Conservation (phyloP, 2,113 vertebrate species). For the Castor canadensis region DNA sequence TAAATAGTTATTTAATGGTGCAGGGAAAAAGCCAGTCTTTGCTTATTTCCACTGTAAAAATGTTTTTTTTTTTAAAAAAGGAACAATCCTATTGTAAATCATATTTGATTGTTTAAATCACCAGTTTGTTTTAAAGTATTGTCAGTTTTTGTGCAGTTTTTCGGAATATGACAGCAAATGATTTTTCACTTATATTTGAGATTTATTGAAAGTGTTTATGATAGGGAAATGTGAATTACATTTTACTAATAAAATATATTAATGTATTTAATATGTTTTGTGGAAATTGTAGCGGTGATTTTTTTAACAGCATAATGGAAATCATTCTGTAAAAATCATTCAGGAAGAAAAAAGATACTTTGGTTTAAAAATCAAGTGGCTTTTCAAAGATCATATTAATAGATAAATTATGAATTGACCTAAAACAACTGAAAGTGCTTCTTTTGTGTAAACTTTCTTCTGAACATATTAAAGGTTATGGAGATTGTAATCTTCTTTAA, state of each 20-base stretch:
- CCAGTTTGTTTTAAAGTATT: conserved; percentile 38
- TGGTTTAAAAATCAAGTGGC: conserved; percentile 50
- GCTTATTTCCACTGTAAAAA: conserved; percentile 44
- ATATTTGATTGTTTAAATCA: conserved; percentile 44
- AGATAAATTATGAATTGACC: conserved; percentile 39
- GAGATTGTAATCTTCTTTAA: conserved; percentile 53
- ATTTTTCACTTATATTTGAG: conserved; percentile 48
- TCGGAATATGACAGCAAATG: conserved; percentile 28
- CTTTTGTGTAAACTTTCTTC: conserved; percentile 60
- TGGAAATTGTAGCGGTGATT: conserved; percentile 36
- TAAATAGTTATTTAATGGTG: conserved; percentile 39
- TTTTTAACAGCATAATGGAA: conserved; percentile 29
- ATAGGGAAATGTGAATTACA: conserved; percentile 13
- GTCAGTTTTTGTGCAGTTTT: conserved; percentile 22
- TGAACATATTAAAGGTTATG: conserved; percentile 60
- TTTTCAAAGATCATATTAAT: conserved; percentile 47
- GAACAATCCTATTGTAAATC: conserved; percentile 5
- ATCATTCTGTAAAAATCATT: conserved; percentile 22
- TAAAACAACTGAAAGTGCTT: conserved; percentile 54
- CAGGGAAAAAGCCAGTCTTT: conserved; percentile 39
- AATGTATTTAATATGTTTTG: conserved; percentile 24
- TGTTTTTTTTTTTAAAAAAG: conserved; percentile 13
- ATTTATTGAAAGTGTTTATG: conserved; percentile 45
- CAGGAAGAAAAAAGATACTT: neutral
- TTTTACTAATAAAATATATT: conserved; percentile 40